Evolutionary conservation across 2,888 invertebrate genomes (phyloP).

Genomic region (Serrognathus titanus): DNA sequence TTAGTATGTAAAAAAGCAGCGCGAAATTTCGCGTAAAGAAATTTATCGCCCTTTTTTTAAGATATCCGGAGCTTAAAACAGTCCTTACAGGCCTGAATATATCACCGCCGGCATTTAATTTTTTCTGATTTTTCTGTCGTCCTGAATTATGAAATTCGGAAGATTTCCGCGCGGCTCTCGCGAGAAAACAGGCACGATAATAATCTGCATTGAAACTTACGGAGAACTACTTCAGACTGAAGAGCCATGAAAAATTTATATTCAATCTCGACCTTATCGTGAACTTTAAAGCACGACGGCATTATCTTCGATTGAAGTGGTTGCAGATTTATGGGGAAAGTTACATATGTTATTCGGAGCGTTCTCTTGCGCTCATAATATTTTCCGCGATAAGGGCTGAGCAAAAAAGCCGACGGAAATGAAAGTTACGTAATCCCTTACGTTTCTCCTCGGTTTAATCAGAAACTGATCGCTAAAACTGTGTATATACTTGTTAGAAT

Average conservation of each 20-base stretch:
- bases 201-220: background rate
- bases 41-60: too few relatives aligned
- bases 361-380: background rate
- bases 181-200: too few relatives aligned
- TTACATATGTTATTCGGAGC: conserved; percentile 9
- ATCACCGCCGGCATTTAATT: background rate
- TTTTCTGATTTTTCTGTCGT: background rate
- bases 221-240: background rate
- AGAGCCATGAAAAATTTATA: conserved; percentile 5
- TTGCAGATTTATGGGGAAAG: conserved; percentile 11
- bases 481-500: too few relatives aligned
- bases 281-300: conserved; percentile 3
- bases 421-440: too few relatives aligned
- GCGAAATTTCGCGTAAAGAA: too few relatives aligned
- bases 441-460: too few relatives aligned
- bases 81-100: too few relatives aligned
- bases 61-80: too few relatives aligned
- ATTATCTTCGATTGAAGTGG: conserved; percentile 1
- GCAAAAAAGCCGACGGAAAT: background rate
- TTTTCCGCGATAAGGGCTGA: conserved; percentile 5
- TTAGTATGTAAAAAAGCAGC: too few relatives aligned
- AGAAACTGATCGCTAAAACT: too few relatives aligned
- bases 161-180: background rate
- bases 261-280: conserved; percentile 11
- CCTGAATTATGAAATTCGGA: background rate